Base-by-base conservation (phyloP, 2,113 vertebrate genomes). In the Carassius gibelio region DNA sequence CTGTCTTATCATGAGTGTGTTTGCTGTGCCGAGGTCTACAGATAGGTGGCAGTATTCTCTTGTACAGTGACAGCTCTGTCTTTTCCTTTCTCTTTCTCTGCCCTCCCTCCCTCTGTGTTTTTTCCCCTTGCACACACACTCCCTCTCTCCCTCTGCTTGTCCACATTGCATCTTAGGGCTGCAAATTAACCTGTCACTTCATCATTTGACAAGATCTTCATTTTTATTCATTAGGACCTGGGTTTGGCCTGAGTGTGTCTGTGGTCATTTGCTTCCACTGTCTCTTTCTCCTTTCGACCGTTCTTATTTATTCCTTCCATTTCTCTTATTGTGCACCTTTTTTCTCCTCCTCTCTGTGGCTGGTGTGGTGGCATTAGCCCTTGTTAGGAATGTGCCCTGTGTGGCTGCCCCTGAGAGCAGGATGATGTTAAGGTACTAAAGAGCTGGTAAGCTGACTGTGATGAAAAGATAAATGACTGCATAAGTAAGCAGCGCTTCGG, bases 11-110 rank as follows among this genome's bases (percentile, higher is more conserved):
- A 45, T 76, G 45, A 79, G 84, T 89, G 81, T 91, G 87, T 89
- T 86, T 87, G 86, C 92, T 94, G 93, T 98, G 93, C 93, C 92
- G 88, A 88, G 89, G 94, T 94, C 93, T 90, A 93, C 95, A 98
- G 96, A 98, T 97, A 98, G 97, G 96, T 98, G 98, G 98, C 98
- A 99, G 94, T 96, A 93, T 97, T 96, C 95, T 95, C 95, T 97
- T 97, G 95, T 95, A 94, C 92, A 96, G 96, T 88, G 93, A 93
- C 87, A 94, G 89, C 92, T 84, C 10, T 74, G 68, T 84, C 8
- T 72, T 21, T 72, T 38, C 9, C 17, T 72, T 72, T 42, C 9
- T 71, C 38, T 72, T 71, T 42, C 79, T 82, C 50, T 36, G 84
- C 76, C 57, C 83, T 84, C 84, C 82, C 64, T 19, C 76, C 57